Percentiles rank a stretch among this genome's conserved stretches.
Evolutionary conservation across 2,113 vertebrate genomes (phyloP).

Genomic region (Tetrao urogallus): DNA sequence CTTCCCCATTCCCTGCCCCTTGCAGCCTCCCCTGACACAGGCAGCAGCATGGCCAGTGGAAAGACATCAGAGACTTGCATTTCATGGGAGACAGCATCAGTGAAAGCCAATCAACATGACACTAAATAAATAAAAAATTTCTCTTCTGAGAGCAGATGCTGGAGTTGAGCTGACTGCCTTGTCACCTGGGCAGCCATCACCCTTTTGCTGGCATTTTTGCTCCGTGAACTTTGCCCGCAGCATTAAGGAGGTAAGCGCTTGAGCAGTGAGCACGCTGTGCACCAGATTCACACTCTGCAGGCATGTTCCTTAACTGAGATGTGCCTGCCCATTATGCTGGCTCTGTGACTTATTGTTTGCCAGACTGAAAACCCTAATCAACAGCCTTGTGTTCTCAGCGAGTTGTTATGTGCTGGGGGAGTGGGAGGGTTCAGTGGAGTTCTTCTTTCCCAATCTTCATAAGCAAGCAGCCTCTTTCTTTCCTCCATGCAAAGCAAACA

Average conservation of each 20-base stretch:
- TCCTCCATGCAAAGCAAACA: background rate
- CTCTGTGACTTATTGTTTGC: background rate
- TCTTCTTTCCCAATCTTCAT: background rate
- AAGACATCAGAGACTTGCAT: background rate
- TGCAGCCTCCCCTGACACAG: background rate
- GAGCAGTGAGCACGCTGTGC: fast-evolving
- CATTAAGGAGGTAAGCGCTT: fast-evolving
- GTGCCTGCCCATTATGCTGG: background rate
- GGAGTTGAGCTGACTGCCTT: background rate
- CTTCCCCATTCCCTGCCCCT: background rate
- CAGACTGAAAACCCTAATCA: background rate
- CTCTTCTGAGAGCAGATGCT: background rate
- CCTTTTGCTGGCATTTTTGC: background rate
- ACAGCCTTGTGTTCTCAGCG: background rate
- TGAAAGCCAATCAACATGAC: background rate
- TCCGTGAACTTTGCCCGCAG: fast-evolving
- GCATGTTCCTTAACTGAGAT: background rate
- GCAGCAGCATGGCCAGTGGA: background rate
- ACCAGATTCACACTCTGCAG: background rate
- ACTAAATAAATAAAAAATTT: background rate
- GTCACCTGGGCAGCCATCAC: background rate
- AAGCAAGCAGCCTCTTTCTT: background rate
- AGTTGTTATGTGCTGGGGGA: background rate
- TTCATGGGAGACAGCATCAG: background rate
- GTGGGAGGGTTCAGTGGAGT: background rate